Conservation (phyloP, 1,140 invertebrate genomes). For the Macrocentrus cingulum region DNA sequence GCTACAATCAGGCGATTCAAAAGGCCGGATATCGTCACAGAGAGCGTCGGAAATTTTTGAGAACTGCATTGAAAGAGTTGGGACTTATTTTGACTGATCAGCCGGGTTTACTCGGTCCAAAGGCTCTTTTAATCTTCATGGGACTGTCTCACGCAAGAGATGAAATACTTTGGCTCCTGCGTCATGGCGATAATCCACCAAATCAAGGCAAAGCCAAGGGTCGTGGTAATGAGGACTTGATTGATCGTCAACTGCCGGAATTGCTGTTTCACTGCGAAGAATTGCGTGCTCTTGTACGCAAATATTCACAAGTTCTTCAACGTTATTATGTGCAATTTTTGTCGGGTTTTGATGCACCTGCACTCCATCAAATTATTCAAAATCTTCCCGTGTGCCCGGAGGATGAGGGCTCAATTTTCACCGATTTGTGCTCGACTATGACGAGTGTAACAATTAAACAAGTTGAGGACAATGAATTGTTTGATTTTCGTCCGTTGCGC, state of each 20-base stretch:
- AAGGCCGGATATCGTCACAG: slow-evolving; percentile 88
- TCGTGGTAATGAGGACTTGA: slow-evolving; percentile 84
- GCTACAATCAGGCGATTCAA: slow-evolving; percentile 85
- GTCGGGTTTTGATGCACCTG: slow-evolving; percentile 91
- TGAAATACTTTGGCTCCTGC: slow-evolving; percentile 94
- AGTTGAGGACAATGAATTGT: slow-evolving; percentile 94
- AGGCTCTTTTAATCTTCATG: slow-evolving; percentile 96
- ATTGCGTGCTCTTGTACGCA: slow-evolving; percentile 85
- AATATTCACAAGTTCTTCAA: slow-evolving; percentile 96
- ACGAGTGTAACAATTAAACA: slow-evolving; percentile 88
- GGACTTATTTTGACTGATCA: slow-evolving; percentile 96
- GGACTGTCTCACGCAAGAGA: slow-evolving; percentile 92
- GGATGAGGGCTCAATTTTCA: slow-evolving; percentile 92
- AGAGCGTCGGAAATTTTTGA: slow-evolving; percentile 93
- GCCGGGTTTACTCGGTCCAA: slow-evolving; percentile 94
- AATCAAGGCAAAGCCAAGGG: slow-evolving; percentile 80
- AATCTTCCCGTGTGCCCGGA: slow-evolving; percentile 83
- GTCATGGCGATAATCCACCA: slow-evolving; percentile 95
- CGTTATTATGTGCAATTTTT: slow-evolving; percentile 98
- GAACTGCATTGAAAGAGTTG: slow-evolving; percentile 93
- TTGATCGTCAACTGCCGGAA: slow-evolving; percentile 94
- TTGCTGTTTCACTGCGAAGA: slow-evolving; percentile 98
- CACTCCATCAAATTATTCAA: slow-evolving; percentile 89
- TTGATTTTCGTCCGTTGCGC: slow-evolving; percentile 93
- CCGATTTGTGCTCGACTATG: slow-evolving; percentile 89